A percentile compares a stretch with the other conserved stretches of the same genome.
These are phyloP conservation scores for Emmelina monodactyla DNA, from an alignment of 2,888 invertebrate genomes.

Conservation along the genomic window DNA sequence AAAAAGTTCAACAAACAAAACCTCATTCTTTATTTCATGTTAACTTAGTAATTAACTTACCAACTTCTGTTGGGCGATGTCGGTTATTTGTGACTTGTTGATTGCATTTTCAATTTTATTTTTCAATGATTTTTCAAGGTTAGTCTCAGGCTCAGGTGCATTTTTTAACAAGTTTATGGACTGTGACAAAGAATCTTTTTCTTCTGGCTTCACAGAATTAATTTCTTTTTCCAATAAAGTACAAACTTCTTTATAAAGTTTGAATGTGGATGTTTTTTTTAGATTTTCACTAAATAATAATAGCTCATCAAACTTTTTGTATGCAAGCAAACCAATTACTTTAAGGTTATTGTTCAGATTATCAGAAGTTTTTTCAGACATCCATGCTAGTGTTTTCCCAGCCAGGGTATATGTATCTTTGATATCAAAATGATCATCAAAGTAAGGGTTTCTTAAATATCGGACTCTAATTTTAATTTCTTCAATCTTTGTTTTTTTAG, in stretches of 20 bases:
- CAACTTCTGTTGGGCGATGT: slow-evolving; percentile 66
- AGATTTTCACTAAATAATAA: slow-evolving; percentile 25
- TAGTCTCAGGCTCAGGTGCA: slow-evolving; percentile 21
- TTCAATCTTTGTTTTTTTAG: slow-evolving; percentile 53
- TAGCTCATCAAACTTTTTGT: slow-evolving; percentile 70
- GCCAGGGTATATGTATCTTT: slow-evolving; percentile 72
- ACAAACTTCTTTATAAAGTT: not conserved
- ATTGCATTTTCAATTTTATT: slow-evolving; percentile 62
- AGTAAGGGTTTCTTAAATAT: slow-evolving; percentile 81
- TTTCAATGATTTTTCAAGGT: slow-evolving; percentile 54
- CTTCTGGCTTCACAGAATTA: slow-evolving; percentile 20
- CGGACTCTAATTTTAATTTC: slow-evolving; percentile 78
- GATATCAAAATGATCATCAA: slow-evolving; percentile 92
- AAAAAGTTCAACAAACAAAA: too few species aligned
- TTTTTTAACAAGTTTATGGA: slow-evolving; percentile 27
- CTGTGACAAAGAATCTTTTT: slow-evolving; percentile 24
- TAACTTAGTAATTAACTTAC: slow-evolving; percentile 28
- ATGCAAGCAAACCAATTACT: slow-evolving; percentile 72
- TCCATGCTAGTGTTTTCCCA: slow-evolving; percentile 82
- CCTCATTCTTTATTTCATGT: too few species aligned
- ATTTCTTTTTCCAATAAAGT: slow-evolving; percentile 26
- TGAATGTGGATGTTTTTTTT: slow-evolving; percentile 18
- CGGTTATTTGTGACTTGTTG: slow-evolving; percentile 59
- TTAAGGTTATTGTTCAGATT: slow-evolving; percentile 63
- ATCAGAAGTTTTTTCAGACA: slow-evolving; percentile 57